These are phyloP conservation scores for Tetramorium parvispinum DNA, from an alignment of 1,140 invertebrate species.

Conservation along the genomic window DNA sequence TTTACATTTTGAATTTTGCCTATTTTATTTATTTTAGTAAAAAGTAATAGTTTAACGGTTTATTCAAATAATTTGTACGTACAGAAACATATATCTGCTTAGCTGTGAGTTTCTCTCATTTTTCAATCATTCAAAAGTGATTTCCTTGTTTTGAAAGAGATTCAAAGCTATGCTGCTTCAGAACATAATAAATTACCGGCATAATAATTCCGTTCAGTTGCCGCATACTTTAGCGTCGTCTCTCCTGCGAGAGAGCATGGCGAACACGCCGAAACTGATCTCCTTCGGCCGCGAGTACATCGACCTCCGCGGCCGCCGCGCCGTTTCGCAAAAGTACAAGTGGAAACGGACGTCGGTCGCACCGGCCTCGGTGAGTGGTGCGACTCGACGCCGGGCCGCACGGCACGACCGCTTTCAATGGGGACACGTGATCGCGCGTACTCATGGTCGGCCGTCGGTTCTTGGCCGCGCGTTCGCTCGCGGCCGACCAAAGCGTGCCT, in stretches of 20 bases:
- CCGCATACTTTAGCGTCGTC: too few relatives aligned
- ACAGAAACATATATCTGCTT: background rate
- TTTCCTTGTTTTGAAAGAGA: background rate
- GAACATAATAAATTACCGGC: constrained; percentile 13
- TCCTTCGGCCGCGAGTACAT: constrained; percentile 52
- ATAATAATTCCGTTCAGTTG: background rate
- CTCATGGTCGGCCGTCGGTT: constrained; percentile 39
- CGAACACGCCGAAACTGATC: constrained; percentile 45
- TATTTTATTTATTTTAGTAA: background rate
- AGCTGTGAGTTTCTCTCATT: background rate
- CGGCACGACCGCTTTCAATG: constrained; percentile 81
- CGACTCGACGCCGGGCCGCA: constrained; percentile 78
- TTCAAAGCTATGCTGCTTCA: background rate
- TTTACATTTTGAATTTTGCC: background rate
- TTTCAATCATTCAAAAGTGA: background rate
- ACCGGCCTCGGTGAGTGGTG: constrained; percentile 74
- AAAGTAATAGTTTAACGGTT: background rate
- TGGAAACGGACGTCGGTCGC: constrained; percentile 78
- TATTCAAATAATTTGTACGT: background rate
- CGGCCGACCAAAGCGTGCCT: constrained; percentile 54
- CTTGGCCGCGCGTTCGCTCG: constrained; percentile 21
- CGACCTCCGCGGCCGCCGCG: constrained; percentile 30
- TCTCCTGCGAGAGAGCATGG: background rate
- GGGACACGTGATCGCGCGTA: constrained; percentile 75
- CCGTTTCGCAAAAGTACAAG: constrained; percentile 81